Evolutionary conservation across 1,140 invertebrate species (phyloP).

Genomic region (Drosophila aff.): DNA sequence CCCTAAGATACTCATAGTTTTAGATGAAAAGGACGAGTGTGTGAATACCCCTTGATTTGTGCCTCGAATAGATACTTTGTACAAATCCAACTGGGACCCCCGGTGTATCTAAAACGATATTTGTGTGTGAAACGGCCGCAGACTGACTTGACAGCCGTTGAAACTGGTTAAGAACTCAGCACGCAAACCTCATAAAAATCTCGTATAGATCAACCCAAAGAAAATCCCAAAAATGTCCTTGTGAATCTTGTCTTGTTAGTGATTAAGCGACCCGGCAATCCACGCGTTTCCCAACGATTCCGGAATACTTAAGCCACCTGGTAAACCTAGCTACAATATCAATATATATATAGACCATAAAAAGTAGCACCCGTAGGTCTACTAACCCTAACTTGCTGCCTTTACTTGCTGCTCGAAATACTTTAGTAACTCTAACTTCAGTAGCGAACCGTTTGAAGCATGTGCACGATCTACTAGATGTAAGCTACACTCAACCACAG

Average conservation of each 20-base stretch:
- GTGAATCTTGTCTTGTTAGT: constrained; percentile 40
- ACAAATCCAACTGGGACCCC: constrained; percentile 27
- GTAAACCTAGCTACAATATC: constrained; percentile 43
- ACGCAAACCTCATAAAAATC: constrained; percentile 18
- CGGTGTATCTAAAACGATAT: constrained; percentile 41
- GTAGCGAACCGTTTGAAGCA: constrained; percentile 35
- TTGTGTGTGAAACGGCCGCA: constrained; percentile 36
- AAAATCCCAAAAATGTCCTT: constrained; percentile 6
- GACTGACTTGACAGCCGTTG: constrained; percentile 57
- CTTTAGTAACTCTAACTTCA: constrained; percentile 13
- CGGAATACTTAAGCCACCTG: constrained; percentile 76
- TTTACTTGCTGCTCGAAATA: constrained; percentile 24
- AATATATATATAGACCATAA: constrained; percentile 28
- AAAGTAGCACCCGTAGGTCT: constrained; percentile 51
- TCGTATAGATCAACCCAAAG: constrained; percentile 13
- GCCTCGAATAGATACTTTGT: constrained; percentile 34
- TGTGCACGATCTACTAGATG: constrained; percentile 40
- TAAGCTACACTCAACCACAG: constrained; percentile 73
- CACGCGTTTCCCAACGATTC: constrained; percentile 72
- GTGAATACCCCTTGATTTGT: constrained; percentile 38
- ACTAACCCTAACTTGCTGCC: constrained; percentile 56
- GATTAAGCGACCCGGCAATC: constrained; percentile 57
- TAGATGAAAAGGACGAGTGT: constrained; percentile 24
- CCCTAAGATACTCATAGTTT: constrained; percentile 37
- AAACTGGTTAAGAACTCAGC: constrained; percentile 39